A percentile compares a stretch with the other conserved stretches of the same genome.
Evolutionary conservation across 2,888 invertebrate species (phyloP).

Genomic region (Drosophila robusta): DNA sequence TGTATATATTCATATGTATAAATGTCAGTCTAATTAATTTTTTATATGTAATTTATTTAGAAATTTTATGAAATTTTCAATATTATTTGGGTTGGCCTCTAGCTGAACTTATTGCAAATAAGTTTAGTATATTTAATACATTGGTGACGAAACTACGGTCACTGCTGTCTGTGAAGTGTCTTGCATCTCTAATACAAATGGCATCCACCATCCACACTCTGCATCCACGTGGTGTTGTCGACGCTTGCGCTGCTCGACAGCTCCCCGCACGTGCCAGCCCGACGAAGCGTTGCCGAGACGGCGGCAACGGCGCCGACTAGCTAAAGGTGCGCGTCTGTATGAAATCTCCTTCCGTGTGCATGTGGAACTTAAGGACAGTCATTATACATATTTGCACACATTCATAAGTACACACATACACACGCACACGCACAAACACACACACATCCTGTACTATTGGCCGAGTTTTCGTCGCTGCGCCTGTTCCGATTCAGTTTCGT

Average conservation of each 20-base stretch:
- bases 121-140: neutral
- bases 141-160: neutral
- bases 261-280: constrained; percentile 20
- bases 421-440: constrained; percentile 4
- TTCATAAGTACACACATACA: constrained; percentile 3
- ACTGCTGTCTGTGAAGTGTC: neutral
- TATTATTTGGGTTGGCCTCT: no score
- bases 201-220: constrained; percentile 44
- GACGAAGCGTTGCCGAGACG: constrained; percentile 3
- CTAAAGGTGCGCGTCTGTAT: constrained; percentile 41
- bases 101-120: no score
- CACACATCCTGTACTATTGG: constrained; percentile 39
- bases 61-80: no score
- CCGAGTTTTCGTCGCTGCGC: constrained; percentile 55
- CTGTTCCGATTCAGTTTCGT: constrained; percentile 57
- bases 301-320: constrained; percentile 20
- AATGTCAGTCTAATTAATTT: no score
- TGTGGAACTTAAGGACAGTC: constrained; percentile 53
- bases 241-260: constrained; percentile 47
- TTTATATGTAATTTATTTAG: no score
- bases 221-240: constrained; percentile 24
- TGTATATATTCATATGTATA: no score
- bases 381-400: constrained; percentile 17
- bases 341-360: constrained; percentile 25
- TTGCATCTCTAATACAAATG: constrained; percentile 32